Evolutionary conservation across 2,888 invertebrate genomes (phyloP), one percentile per base, ranked within the genome.

Genomic region (Bursaphelenchus okinawaensis): DNA sequence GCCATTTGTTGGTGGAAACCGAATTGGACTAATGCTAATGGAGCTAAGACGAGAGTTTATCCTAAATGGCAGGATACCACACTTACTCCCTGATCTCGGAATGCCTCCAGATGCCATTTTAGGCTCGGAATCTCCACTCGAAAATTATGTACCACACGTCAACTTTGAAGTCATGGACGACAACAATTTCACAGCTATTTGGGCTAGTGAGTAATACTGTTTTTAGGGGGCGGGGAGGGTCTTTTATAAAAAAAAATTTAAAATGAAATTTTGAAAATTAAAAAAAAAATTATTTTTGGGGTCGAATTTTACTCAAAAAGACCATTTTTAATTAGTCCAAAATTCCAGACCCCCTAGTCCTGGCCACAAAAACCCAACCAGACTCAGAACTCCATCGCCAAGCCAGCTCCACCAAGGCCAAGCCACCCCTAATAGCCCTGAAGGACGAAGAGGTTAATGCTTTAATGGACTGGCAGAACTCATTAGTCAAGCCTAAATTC

Each of bases 1-100:
- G 3, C 71, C 81, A 6, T 82, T 73, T 55, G 66, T 82, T 8
- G 82, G 82, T 23, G 82, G 81, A 9, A 82, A 82, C 63, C 75
- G 82, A 9, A 66, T 82, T 0, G 82, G 82, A 1, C 57, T 80
- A 24, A 68, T 82, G 55, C 67, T 82, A 6, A 82, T 82, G 81
- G 79, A 82, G 54, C 67, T 82, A 19, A 67, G 82, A 9, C 24
- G 80, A 22, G 81, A 82, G 56, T 81, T 81, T 62, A 71, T 74
- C 1, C 69, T 80, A 1, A 68, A 73, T 52, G 71, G 70, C 29
- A 67, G 59, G 54, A 71, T 78, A 52, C 78, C 81, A 7, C 72
- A 76, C 12, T 71, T 71, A 19, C 66, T 81, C 23, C 81, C 81
- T 0, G 78, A 78, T 63, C 65, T 82, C 7, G 65, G 63, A 9